phyloP scores from a whole-genome alignment of 2,888 invertebrate genomes.

The Lepetodrilus schrolli region DNA sequence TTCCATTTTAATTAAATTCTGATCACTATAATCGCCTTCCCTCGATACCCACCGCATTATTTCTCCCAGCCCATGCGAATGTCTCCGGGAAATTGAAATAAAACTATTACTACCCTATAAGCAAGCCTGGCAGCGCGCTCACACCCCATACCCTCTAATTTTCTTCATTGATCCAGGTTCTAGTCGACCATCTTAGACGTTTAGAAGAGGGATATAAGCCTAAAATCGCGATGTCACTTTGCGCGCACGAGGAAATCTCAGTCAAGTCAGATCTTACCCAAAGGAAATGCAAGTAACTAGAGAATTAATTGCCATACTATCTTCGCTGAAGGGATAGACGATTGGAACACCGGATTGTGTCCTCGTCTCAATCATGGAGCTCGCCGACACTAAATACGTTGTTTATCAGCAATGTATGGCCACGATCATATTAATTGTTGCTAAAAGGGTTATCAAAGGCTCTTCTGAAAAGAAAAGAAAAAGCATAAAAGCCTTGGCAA shows the following conservation, averaged over 20 bases:
- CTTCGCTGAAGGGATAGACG: background rate
- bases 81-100: slow-evolving; percentile 48
- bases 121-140: slow-evolving; percentile 26
- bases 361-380: background rate
- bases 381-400: slow-evolving; percentile 3
- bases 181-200: background rate
- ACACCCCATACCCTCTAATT: slow-evolving; percentile 18
- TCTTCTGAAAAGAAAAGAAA: slow-evolving; percentile 16
- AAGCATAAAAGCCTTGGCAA: slow-evolving; percentile 25
- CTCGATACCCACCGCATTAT: slow-evolving; percentile 1
- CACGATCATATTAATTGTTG: slow-evolving; percentile 22
- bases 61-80: background rate
- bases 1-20: slow-evolving; percentile 58
- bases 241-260: background rate
- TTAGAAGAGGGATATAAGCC: slow-evolving; percentile 9
- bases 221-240: slow-evolving; percentile 25
- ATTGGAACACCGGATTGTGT: background rate
- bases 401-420: slow-evolving; percentile 23
- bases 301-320: slow-evolving; percentile 10
- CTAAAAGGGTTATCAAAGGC: slow-evolving; percentile 25
- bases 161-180: slow-evolving; percentile 11
- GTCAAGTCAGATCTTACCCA: slow-evolving; percentile 13
- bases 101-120: slow-evolving; percentile 47
- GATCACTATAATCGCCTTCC: slow-evolving; percentile 47
- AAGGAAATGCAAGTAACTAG: slow-evolving; percentile 10